Percentiles rank a stretch among this genome's conserved stretches.
phyloP scores from a whole-genome alignment of 2,888 invertebrate genomes.

The Netelia melanura region DNA sequence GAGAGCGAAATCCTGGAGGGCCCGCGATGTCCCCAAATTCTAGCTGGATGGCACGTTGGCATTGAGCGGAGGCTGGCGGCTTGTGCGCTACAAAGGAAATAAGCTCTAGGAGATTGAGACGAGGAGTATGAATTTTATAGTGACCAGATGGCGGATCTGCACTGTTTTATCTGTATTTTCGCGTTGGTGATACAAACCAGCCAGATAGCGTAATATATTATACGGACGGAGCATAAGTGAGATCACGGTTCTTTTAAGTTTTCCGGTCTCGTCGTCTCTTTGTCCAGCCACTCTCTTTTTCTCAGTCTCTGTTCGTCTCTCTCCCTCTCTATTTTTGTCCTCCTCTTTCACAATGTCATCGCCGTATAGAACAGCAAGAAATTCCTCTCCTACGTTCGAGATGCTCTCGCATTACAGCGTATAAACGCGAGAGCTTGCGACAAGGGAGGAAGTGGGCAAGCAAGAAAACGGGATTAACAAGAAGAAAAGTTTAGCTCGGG shows the following conservation, averaged over 20 bases:
- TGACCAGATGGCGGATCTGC: too few species aligned
- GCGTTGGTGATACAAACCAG: background rate
- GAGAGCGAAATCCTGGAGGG: too few species aligned
- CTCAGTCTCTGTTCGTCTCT: slow-evolving; percentile 1
- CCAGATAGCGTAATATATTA: background rate
- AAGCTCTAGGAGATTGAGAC: too few species aligned
- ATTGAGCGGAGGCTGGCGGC: too few species aligned
- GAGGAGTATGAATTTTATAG: too few species aligned
- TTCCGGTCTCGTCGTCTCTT: slow-evolving; percentile 18
- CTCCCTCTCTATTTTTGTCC: background rate
- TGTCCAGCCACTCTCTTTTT: background rate
- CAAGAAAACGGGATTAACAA: slow-evolving; percentile 17
- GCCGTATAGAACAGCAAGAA: slow-evolving; percentile 40
- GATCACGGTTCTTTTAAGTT: slow-evolving; percentile 38
- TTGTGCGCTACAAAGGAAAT: too few species aligned
- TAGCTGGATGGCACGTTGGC: too few species aligned
- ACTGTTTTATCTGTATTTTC: too few species aligned
- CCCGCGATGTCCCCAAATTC: too few species aligned
- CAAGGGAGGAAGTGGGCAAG: background rate
- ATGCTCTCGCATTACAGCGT: slow-evolving; percentile 26
- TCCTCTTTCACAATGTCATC: background rate
- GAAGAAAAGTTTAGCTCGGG: slow-evolving; percentile 52
- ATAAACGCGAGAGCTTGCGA: slow-evolving; percentile 11
- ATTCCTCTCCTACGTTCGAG: slow-evolving; percentile 31
- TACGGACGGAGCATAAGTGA: background rate